Evolutionary conservation across 2,888 invertebrate genomes (phyloP), one percentile per base, ranked within the genome.

Genomic region (Leucania comma): DNA sequence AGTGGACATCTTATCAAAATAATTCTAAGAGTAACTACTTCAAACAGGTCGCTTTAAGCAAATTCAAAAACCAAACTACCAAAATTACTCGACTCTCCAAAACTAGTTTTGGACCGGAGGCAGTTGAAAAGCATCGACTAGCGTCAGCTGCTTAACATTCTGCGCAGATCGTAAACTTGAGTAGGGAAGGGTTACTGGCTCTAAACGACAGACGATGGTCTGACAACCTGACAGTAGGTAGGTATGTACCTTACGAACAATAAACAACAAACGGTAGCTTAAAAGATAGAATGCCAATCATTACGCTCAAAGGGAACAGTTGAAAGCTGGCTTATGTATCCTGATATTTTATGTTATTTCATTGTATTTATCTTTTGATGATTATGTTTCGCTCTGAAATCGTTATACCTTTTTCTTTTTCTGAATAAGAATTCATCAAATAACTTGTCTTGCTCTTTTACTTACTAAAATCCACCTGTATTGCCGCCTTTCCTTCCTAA

Each of bases 131-230:
- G 66, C 32, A 42, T 14, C 48, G 46, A 64, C 17, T 64, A 53
- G 26, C n/a, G 46, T 22, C 51, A 64, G 61, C 80, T 80, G 48
- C 24, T 78, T 76, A 80, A n/a, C 58, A 80, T 79, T 79, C 78
- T 48, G 65, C 22, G 17, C 58, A n/a, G 67, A 3, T 65, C 68
- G 64, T 80, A 62, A 76, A 80, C 61, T 72, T 65, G 72, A 72
- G 75, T 32, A 17, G 50, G 54, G 65, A 76, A 65, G 58, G 80
- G 72, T 68, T 64, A 54, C 68, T 62, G 50, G 64, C 42, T 56
- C 60, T 76, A 48, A 68, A 57, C 54, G 54, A 51, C 67, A 65
- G 67, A 14, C 48, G n/a, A 63, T 70, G 42, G 67, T 57, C 72
- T 80, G 78, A 76, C 72, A 72, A 65, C 26, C 51, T 59, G 42